Conservation (phyloP, 2,113 vertebrate genomes). For the Phyllostomus hastatus region DNA sequence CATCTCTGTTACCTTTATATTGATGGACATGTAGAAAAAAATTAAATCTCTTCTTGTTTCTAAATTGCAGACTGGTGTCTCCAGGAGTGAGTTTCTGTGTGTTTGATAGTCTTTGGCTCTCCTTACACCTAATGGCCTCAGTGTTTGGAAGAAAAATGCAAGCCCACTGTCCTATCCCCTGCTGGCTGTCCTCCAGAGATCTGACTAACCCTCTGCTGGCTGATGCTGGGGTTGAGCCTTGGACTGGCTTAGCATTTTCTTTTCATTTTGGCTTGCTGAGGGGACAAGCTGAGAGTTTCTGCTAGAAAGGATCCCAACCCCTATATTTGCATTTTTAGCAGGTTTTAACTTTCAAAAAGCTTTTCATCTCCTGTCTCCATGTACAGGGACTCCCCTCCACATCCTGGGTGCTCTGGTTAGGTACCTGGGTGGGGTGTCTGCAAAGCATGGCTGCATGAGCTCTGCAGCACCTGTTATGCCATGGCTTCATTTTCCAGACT, state of each 20-base stretch:
- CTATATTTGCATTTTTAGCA: not conserved
- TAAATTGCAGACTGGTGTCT: slow-evolving; percentile 46
- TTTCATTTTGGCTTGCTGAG: not conserved
- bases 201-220: not conserved
- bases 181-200: not conserved
- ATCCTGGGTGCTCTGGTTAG: not conserved
- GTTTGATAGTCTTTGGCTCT: accelerated
- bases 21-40: slow-evolving; percentile 17
- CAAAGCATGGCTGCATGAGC: not conserved
- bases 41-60: slow-evolving; percentile 65
- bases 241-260: not conserved
- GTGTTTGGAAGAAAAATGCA: not conserved
- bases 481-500: not conserved
- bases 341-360: not conserved
- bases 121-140: not conserved
- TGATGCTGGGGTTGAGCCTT: not conserved
- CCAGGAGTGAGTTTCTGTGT: slow-evolving; percentile 55
- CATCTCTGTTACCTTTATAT: not conserved
- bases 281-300: not conserved
- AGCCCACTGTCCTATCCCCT: not conserved
- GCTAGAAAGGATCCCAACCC: not conserved
- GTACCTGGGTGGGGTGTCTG: not conserved
- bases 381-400: too few species aligned
- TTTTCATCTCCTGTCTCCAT: not conserved
- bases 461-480: not conserved